A percentile compares a stretch with the other conserved stretches of the same genome.
phyloP scores from a whole-genome alignment of 1,140 invertebrate species.

The Vanessa atalanta region DNA sequence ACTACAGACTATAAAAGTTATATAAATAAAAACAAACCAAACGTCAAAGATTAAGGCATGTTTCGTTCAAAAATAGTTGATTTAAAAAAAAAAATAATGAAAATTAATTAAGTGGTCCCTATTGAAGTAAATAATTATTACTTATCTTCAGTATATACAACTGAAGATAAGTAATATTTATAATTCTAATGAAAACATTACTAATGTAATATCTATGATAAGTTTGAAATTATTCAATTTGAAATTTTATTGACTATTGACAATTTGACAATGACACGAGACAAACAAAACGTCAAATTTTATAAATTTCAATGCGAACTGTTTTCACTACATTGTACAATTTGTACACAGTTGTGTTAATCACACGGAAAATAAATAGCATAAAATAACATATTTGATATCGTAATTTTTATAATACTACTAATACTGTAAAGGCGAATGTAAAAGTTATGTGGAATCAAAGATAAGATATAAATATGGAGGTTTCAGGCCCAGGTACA shows the following conservation, averaged over 20 bases:
- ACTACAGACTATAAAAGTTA: background rate
- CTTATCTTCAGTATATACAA: too few relatives aligned
- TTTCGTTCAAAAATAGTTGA: background rate
- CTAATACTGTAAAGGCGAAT: background rate
- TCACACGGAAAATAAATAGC: slow-evolving; percentile 10
- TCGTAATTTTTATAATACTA: background rate
- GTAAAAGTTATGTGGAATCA: slow-evolving; percentile 22
- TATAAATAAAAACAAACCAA: background rate
- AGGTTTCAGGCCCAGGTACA: slow-evolving; percentile 58
- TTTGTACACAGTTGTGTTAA: slow-evolving; percentile 18
- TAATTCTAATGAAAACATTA: too few relatives aligned
- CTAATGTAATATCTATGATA: background rate
- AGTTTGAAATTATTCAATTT: background rate
- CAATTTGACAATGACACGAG: slow-evolving; percentile 29
- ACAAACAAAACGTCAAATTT: slow-evolving; percentile 22
- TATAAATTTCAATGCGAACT: slow-evolving; percentile 23
- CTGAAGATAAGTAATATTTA: too few relatives aligned
- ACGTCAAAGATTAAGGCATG: background rate
- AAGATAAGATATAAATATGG: slow-evolving; percentile 46
- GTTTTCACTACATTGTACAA: slow-evolving; percentile 8
- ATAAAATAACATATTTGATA: slow-evolving; percentile 1
- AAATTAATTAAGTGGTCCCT: too few relatives aligned
- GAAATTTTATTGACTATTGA: background rate
- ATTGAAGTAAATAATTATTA: too few relatives aligned
- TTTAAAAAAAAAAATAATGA: too few relatives aligned